phyloP scores from a whole-genome alignment of 2,888 invertebrate species.

The Xestia sexstrigata region DNA sequence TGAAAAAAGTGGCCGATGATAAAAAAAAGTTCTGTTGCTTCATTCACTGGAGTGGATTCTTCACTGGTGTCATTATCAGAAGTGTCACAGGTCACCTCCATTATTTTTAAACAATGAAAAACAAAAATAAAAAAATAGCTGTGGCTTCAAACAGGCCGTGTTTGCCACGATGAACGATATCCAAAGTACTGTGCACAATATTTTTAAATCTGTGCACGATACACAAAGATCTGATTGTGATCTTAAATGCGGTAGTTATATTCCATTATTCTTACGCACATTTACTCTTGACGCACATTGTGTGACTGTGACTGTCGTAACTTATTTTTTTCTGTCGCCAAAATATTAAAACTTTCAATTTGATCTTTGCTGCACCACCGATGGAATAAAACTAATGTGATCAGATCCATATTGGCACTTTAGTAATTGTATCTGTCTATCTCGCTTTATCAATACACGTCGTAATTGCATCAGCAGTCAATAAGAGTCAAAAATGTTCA shows the following conservation, averaged over 20 bases:
- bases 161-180: not conserved
- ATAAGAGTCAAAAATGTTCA: not conserved
- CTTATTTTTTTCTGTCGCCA: not conserved
- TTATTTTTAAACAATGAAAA: not conserved
- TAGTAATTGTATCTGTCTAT: slow-evolving; percentile 10
- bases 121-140: not conserved
- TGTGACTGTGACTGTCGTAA: not conserved
- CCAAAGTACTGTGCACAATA: not conserved
- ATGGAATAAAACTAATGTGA: slow-evolving; percentile 11
- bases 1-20: slow-evolving; percentile 7
- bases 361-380: not conserved
- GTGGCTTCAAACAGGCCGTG: not conserved
- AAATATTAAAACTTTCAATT: not conserved
- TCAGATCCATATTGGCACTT: not conserved
- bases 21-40: not conserved
- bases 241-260: not conserved
- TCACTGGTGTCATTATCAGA: not conserved
- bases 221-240: not conserved
- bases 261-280: not conserved
- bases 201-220: not conserved
- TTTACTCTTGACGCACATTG: not conserved
- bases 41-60: not conserved
- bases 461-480: not conserved
- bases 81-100: not conserved
- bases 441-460: slow-evolving; percentile 14